Evolutionary conservation across 1,140 invertebrate genomes (phyloP).

Genomic region (Belonocnema kinseyi): DNA sequence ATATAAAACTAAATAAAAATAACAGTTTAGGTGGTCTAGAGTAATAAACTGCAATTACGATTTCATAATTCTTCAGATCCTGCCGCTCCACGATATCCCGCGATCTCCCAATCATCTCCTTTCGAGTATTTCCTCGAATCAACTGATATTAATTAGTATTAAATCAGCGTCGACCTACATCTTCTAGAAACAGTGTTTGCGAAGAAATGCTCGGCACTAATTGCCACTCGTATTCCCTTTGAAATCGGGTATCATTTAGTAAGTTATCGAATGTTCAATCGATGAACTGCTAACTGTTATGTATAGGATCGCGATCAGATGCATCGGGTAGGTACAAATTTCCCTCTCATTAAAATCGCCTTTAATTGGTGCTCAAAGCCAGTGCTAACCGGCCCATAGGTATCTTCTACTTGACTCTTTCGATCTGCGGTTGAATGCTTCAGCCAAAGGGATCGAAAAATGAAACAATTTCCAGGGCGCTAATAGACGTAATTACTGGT

Average conservation of each 20-base stretch:
- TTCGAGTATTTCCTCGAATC: neutral
- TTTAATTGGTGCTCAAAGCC: constrained; percentile 55
- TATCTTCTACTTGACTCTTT: constrained; percentile 28
- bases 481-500: constrained; percentile 17
- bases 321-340: constrained; percentile 54
- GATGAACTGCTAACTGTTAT: constrained; percentile 35
- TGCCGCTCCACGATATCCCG: neutral
- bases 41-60: neutral
- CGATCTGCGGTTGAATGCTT: neutral
- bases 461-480: neutral
- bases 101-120: constrained; percentile 8
- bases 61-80: neutral
- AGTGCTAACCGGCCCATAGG: constrained; percentile 53
- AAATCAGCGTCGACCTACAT: constrained; percentile 24
- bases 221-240: constrained; percentile 27
- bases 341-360: constrained; percentile 59
- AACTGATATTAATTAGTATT: constrained; percentile 9
- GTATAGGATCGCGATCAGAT: constrained; percentile 44
- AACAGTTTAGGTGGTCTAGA: neutral
- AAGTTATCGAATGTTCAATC: constrained; percentile 53
- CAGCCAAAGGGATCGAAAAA: neutral
- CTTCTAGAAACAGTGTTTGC: constrained; percentile 2
- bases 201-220: constrained; percentile 20
- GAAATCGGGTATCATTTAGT: constrained; percentile 41
- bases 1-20: no score